phyloP scores from a whole-genome alignment of 2,797 vertebrate species.

The Enteromius anoplus region DNA sequence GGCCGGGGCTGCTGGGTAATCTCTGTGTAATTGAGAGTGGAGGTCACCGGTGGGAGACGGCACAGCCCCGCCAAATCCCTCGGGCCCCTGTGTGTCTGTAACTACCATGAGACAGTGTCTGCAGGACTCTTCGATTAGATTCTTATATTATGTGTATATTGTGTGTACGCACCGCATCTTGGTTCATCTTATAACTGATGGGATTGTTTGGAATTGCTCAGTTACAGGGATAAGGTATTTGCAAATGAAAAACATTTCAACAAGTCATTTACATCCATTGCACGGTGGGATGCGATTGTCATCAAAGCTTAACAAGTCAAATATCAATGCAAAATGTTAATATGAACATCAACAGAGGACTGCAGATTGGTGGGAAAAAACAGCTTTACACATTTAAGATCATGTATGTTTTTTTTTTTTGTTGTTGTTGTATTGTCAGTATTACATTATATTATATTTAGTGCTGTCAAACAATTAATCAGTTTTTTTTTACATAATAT shows the following conservation, averaged over 20 bases:
- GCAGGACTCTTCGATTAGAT: neutral
- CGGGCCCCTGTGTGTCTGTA: slow-evolving; percentile 25
- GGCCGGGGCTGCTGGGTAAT: slow-evolving; percentile 72
- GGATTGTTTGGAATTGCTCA: neutral
- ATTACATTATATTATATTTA: neutral
- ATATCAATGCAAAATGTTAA: neutral
- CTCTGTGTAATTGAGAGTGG: slow-evolving; percentile 72
- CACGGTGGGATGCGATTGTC: neutral
- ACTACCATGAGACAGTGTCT: slow-evolving; percentile 30
- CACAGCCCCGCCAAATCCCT: slow-evolving; percentile 32
- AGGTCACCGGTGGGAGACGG: slow-evolving; percentile 63
- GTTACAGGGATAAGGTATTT: neutral
- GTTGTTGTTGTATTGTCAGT: too few relatives aligned
- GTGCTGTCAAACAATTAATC: too few relatives aligned
- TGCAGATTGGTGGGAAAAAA: neutral
- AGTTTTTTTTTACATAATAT: too few relatives aligned
- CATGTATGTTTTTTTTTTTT: neutral
- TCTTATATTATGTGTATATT: too few relatives aligned
- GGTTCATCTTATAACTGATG: neutral
- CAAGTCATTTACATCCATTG: neutral
- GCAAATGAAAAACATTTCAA: neutral
- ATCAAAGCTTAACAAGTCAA: neutral
- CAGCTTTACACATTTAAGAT: neutral
- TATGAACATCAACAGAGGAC: neutral
- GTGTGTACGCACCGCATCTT: too few relatives aligned